Evolutionary conservation across 2,113 vertebrate genomes (phyloP).

Genomic region (Mesitornis unicolor): DNA sequence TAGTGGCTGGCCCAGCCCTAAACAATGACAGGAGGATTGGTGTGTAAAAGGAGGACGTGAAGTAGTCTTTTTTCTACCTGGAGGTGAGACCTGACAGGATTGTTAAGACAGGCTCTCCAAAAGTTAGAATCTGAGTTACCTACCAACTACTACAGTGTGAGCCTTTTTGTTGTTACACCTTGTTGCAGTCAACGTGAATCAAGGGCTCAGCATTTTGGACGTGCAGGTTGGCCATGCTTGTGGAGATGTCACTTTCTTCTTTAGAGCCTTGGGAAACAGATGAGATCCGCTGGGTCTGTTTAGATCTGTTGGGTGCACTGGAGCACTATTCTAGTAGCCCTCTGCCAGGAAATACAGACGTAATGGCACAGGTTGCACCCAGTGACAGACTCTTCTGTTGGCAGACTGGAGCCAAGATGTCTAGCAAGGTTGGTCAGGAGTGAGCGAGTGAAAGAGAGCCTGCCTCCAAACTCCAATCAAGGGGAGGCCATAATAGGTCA

Average conservation of each 20-base stretch:
- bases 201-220: not conserved
- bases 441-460: not conserved
- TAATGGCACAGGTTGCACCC: not conserved
- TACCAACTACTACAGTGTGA: not conserved
- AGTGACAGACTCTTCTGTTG: not conserved
- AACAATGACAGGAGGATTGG: no score
- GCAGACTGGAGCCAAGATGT: not conserved
- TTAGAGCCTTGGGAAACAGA: not conserved
- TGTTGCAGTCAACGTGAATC: not conserved
- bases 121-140: not conserved
- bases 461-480: not conserved
- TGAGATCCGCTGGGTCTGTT: not conserved
- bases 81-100: not conserved
- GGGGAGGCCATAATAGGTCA: not conserved
- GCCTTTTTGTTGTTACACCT: not conserved
- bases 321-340: not conserved
- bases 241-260: not conserved
- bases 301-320: not conserved
- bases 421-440: not conserved
- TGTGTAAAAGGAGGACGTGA: not conserved
- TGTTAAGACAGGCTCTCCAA: not conserved
- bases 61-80: not conserved
- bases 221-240: not conserved
- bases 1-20: no score
- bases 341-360: not conserved